Evolutionary conservation across 2,113 vertebrate genomes (phyloP), one percentile per base, ranked within the genome.

Genomic region (Stigmatopora nigra): DNA sequence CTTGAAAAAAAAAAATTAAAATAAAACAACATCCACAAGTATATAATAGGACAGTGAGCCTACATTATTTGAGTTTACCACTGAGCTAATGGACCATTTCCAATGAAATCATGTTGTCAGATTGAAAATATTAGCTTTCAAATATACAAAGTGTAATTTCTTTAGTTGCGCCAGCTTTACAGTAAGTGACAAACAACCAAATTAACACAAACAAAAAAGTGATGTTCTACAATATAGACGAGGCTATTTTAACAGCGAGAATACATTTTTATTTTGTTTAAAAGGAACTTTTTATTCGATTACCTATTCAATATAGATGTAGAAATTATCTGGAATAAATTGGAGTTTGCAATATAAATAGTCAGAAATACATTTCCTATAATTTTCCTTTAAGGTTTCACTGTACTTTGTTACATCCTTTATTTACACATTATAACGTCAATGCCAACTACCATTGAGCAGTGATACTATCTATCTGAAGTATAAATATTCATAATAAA

Each of bases 401-500:
- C 59, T 45, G 59, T 61, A 44, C 59, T 61, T 61, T 5, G 59
- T 22, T 6, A 56, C 13, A 25, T 31, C 13, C 53, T 56, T 56
- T 31, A 16, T 56, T 13, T 13, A 53, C n/a, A 36, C 36, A 13
- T 19, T 36, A 57, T 16, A 36, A 25, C 25, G 8, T 35, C 55
- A 57, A 52, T 52, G 51, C 20, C 10, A 12, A 53, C 19, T 6
- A 25, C 12, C 11, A 7, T 17, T 2, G 19, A 20, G 20, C 53
- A 25, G 22, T 55, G 20, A 14, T 55, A 22, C 22, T 25, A 12
- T 25, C 52, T 11, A 20, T 13, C 11, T 31, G 53, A 25, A 25
- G 22, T 61, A 31, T 31, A 20, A 45, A 61, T 16, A 41, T 47
- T 73, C 44, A 75, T 64, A 52, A 72, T 77, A 69, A 76, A 75